Evolutionary conservation across 1,140 invertebrate genomes (phyloP).

Genomic region (Mactra quadrangularis): DNA sequence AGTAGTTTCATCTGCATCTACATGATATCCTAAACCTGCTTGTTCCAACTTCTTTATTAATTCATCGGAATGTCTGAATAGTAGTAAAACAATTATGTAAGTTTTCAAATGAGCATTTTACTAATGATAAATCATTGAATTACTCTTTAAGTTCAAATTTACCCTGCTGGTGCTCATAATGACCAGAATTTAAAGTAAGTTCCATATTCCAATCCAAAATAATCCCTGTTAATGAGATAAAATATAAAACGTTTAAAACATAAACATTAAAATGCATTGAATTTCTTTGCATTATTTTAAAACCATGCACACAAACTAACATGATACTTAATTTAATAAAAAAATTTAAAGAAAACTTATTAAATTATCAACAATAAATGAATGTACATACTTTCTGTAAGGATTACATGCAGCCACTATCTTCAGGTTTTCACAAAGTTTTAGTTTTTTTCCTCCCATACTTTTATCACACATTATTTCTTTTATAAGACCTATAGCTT

Average conservation of each 20-base stretch:
- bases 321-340: background rate
- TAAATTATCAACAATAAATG: background rate
- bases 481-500: conserved; percentile 79
- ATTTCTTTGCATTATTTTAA: background rate
- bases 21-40: conserved; percentile 80
- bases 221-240: background rate
- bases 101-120: too few relatives aligned
- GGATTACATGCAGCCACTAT: conserved; percentile 80
- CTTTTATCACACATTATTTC: conserved; percentile 80
- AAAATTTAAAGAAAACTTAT: background rate
- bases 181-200: background rate
- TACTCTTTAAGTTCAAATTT: too few relatives aligned
- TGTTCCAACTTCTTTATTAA: conserved; percentile 77
- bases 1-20: conserved; percentile 73
- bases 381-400: conserved; percentile 74
- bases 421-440: conserved; percentile 67
- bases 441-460: conserved; percentile 68
- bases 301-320: background rate
- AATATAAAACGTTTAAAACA: background rate
- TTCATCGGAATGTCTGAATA: conserved; percentile 75
- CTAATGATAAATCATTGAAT: too few relatives aligned
- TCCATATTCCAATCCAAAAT: background rate
- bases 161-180: too few relatives aligned
- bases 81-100: too few relatives aligned
- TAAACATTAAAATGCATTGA: background rate